A percentile compares a stretch with the other conserved stretches of the same genome.
These are phyloP conservation scores for Petrocephalus sullivani DNA, from an alignment of 2,797 vertebrate species.

Conservation along the genomic window DNA sequence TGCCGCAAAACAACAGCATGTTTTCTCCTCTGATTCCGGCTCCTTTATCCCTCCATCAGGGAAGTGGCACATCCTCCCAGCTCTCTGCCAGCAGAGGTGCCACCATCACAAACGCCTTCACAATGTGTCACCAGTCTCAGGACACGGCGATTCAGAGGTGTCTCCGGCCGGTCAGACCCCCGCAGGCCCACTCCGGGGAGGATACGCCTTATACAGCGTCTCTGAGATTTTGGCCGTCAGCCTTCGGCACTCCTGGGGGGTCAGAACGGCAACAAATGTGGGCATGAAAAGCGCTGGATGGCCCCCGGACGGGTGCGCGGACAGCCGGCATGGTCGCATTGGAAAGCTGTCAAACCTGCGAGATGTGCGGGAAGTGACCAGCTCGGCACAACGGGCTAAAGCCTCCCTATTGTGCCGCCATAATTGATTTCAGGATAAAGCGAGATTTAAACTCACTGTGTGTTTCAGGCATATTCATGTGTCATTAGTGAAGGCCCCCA, in stretches of 20 bases:
- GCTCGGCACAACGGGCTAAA: not conserved
- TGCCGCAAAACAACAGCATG: not conserved
- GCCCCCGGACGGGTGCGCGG: not conserved
- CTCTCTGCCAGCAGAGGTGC: not conserved
- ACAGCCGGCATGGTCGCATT: not conserved
- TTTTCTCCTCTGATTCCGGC: not conserved
- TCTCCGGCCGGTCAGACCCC: not conserved
- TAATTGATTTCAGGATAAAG: slow-evolving; percentile 1
- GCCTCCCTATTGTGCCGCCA: not conserved
- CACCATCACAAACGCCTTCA: not conserved
- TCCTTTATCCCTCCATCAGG: not conserved
- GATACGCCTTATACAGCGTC: not conserved
- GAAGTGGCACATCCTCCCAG: not conserved
- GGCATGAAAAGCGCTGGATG: not conserved
- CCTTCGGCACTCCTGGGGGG: not conserved
- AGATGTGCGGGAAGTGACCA: not conserved
- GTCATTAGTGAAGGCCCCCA: slow-evolving; percentile 1
- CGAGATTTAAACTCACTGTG: slow-evolving; percentile 4
- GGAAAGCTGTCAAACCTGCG: not conserved
- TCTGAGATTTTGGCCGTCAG: not conserved
- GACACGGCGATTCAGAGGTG: not conserved
- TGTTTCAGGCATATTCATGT: not conserved
- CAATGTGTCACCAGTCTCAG: not conserved
- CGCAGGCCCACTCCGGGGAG: not conserved
- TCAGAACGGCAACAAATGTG: not conserved